These are phyloP conservation scores for Montipora cactus DNA, from an alignment of 64 coral and sea anemone genomes.

Conservation along the genomic window DNA sequence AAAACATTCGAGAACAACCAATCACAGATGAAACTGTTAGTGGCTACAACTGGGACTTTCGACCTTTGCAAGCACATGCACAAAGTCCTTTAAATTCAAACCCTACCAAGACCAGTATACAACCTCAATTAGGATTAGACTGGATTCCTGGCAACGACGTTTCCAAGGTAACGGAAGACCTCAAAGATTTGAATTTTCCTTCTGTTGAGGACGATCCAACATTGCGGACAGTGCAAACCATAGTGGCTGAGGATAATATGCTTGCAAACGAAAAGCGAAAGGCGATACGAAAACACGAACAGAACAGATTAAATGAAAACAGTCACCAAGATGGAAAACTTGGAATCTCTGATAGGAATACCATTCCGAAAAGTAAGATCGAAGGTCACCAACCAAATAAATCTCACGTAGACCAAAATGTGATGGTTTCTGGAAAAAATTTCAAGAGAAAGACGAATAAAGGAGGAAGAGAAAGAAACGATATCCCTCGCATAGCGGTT, in stretches of 20 bases:
- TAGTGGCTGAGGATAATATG: constrained; percentile 20
- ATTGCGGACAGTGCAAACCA: constrained; percentile 2
- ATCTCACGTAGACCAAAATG: not conserved
- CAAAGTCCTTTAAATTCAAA: constrained; percentile 8
- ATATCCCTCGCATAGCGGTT: not conserved
- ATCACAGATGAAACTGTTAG: not conserved
- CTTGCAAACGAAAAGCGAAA: constrained; percentile 22
- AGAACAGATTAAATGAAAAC: not conserved
- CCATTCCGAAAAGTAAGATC: constrained; percentile 2
- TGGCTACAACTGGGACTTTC: constrained; percentile 16
- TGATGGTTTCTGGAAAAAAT: not conserved
- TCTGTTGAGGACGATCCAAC: constrained; percentile 42
- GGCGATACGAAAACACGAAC: constrained; percentile 31
- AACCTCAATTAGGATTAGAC: constrained; percentile 8
- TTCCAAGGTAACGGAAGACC: not conserved
- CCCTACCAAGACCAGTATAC: constrained; percentile 12
- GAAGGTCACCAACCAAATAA: not conserved
- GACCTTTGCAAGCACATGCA: not conserved
- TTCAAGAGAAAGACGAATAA: not conserved
- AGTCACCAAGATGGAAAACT: not conserved
- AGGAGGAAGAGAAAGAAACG: not conserved
- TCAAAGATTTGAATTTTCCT: constrained; percentile 44
- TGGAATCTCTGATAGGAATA: constrained; percentile 8
- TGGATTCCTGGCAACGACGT: constrained; percentile 22
- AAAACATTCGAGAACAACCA: constrained; percentile 43